phyloP scores from a whole-genome alignment of 2,113 vertebrate species.

The Hypocryptadius cinnamomeus region DNA sequence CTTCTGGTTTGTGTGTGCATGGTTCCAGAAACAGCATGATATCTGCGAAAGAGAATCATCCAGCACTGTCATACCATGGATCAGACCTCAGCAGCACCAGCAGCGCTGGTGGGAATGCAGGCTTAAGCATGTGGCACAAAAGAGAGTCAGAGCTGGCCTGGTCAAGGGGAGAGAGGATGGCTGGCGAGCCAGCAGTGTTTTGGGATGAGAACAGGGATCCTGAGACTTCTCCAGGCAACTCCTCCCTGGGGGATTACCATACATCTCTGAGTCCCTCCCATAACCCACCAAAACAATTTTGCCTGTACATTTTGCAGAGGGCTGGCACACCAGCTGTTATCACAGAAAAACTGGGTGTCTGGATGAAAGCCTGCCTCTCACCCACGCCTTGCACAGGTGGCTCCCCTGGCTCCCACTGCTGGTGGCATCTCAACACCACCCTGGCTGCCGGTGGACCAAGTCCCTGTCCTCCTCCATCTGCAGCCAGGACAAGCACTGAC shows the following conservation, averaged over 20 bases:
- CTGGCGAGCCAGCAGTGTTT: background rate
- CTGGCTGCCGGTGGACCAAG: background rate
- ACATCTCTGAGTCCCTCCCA: background rate
- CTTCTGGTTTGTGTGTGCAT: rapidly evolving
- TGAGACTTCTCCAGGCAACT: background rate
- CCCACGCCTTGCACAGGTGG: background rate
- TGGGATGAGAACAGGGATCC: background rate
- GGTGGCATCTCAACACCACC: background rate
- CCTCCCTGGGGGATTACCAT: rapidly evolving
- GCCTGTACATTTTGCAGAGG: background rate
- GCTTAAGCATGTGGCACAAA: background rate
- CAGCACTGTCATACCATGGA: background rate
- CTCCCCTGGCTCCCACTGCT: background rate
- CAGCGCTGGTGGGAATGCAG: background rate
- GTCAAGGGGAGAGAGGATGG: background rate
- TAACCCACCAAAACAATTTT: background rate
- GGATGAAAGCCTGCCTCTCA: background rate
- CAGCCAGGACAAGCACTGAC: background rate
- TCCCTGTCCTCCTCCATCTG: background rate
- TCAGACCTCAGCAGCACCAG: background rate
- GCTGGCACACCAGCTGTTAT: background rate
- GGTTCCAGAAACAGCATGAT: background rate
- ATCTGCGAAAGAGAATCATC: background rate
- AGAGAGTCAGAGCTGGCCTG: background rate
- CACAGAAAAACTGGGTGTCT: background rate